Percentiles rank a stretch among this genome's conserved stretches.
Evolutionary conservation across 2,888 invertebrate species (phyloP).

Genomic region (Polia nebulosa): DNA sequence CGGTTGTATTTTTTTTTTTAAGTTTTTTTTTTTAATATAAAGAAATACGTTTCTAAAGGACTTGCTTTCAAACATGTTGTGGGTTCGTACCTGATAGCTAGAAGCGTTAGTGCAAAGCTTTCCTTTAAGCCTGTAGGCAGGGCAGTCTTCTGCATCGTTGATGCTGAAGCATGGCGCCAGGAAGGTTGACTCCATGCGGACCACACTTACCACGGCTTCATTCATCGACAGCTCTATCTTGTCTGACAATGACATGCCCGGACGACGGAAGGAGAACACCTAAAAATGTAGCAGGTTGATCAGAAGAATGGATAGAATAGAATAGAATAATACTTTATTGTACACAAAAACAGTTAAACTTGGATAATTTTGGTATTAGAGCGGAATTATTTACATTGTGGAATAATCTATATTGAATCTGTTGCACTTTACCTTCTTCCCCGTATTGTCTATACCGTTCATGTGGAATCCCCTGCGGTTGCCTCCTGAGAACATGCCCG

Average conservation of each 20-base stretch:
- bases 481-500: background rate
- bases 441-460: background rate
- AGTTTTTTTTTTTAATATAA: too few species aligned
- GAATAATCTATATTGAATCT: too few species aligned
- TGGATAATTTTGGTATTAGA: background rate
- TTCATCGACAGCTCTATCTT: constrained; percentile 76
- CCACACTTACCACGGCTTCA: constrained; percentile 70
- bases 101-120: constrained; percentile 41
- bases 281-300: constrained; percentile 40
- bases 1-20: too few species aligned
- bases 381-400: too few species aligned
- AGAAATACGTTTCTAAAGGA: background rate
- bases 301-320: too few species aligned
- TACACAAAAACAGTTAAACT: too few species aligned
- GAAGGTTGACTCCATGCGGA: constrained; percentile 75
- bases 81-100: background rate
- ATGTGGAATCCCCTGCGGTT: background rate
- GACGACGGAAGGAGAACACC: constrained; percentile 77
- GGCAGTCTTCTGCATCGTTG: constrained; percentile 71
- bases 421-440: background rate
- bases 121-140: constrained; percentile 74
- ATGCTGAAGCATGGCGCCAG: constrained; percentile 74
- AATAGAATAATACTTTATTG: too few species aligned
- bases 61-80: background rate
- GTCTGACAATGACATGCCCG: constrained; percentile 73